Base-by-base conservation (phyloP, 2,888 invertebrate genomes). In the Oxytorus armatus region DNA sequence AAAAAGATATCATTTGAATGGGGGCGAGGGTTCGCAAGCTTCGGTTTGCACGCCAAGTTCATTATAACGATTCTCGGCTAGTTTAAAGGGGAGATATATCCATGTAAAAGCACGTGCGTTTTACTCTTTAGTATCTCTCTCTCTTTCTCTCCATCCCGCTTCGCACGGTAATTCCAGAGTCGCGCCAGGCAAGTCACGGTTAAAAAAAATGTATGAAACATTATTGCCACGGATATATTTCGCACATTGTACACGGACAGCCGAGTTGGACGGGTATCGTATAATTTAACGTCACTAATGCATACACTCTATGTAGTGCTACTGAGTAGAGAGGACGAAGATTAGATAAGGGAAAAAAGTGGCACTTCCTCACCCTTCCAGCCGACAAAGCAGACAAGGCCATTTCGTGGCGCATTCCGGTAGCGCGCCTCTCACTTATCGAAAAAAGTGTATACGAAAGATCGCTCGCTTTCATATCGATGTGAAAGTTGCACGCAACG, bases 1-100 rank as follows among this genome's bases (percentile, higher is more conserved):
- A 47, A 61, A n/a, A n/a, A 47, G 55, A 68, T 51, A 53, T 61
- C 66, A 68, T 68, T 78, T 10, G 51, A n/a, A 3, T 36, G 33
- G 11, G 18, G 11, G 36, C 55, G 23, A 29, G 42, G 29, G 7
- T 21, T 39, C 8, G 33, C 36, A 51, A 66, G 51, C 36, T 49
- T 16, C 16, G 18, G 44, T 25, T 53, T 66, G 44, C 25, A 51
- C 55, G 59, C 14, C 39, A 29, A 53, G 66, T 29, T 73, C 23
- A 47, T 68, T 59, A 61, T 61, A 51, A 63, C 36, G 59, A 73
- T 61, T 61, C 7, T 16, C 47, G 16, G 57, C 36, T 10, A 2
- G 16, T 51, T 65, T 59, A 69, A 77, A 57, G 47, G 47, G 42
- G 65, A 57, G 25, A 25, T 10, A 11, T 11, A 47, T 47, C 63